A percentile compares a stretch with the other conserved stretches of the same genome.
Evolutionary conservation across 2,113 vertebrate genomes (phyloP).

Genomic region (Nycticebus coucang): DNA sequence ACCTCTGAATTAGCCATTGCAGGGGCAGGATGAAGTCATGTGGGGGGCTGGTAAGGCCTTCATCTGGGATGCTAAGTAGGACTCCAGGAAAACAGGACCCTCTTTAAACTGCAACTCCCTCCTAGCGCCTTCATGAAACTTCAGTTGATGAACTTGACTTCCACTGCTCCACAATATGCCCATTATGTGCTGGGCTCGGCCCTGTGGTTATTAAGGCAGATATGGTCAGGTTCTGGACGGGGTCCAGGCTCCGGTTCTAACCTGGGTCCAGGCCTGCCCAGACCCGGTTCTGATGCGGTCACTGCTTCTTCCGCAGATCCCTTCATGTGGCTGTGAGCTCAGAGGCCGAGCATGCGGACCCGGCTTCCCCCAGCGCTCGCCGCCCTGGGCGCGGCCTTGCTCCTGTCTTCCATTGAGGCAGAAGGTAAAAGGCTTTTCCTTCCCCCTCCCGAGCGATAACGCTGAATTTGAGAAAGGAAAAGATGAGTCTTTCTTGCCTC

Average conservation of each 20-base stretch:
- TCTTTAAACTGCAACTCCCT: conserved; percentile 68
- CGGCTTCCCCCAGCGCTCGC: conserved; percentile 87
- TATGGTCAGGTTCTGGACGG: conserved; percentile 41
- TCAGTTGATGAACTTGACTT: conserved; percentile 53
- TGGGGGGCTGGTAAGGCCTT: conserved; percentile 35
- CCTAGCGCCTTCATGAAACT: conserved; percentile 34
- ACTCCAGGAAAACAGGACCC: conserved; percentile 45
- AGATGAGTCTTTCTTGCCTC: neutral
- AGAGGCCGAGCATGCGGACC: conserved; percentile 90
- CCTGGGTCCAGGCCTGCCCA: conserved; percentile 75
- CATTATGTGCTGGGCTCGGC: conserved; percentile 56
- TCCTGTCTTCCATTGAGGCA: conserved; percentile 90
- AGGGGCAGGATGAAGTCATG: conserved; percentile 76
- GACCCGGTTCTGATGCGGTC: conserved; percentile 67
- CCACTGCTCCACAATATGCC: conserved; percentile 75
- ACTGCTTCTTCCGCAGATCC: conserved; percentile 85
- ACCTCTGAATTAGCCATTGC: conserved; percentile 82
- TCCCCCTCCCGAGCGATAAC: neutral
- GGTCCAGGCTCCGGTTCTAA: conserved; percentile 70
- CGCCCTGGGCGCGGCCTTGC: conserved; percentile 87
- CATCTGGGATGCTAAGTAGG: conserved; percentile 19
- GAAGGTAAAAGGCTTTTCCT: conserved; percentile 91
- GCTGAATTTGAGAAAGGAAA: conserved; percentile 60
- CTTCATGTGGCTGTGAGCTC: conserved; percentile 92
- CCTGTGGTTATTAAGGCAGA: conserved; percentile 68